Conservation (phyloP, 2,113 vertebrate species). For the Caranx ignobilis region DNA sequence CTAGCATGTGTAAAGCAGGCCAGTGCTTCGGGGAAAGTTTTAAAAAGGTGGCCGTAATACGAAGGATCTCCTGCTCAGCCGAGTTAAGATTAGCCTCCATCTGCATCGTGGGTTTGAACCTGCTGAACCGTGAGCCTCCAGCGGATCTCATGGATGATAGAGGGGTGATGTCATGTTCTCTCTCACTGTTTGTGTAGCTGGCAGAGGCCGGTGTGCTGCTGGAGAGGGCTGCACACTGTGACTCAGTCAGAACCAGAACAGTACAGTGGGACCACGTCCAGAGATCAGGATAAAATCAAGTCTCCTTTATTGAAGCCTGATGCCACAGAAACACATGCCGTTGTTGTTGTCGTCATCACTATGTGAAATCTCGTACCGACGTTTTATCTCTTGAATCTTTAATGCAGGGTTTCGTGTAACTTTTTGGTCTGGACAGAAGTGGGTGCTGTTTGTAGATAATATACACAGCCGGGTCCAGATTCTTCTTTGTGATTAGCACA, state of each 20-base stretch:
- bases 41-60: slow-evolving; percentile 26
- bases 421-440: slow-evolving; percentile 43
- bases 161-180: slow-evolving; percentile 82
- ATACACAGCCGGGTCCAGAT: slow-evolving; percentile 42
- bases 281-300: slow-evolving; percentile 36
- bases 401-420: slow-evolving; percentile 25
- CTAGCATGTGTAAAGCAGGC: slow-evolving; percentile 59
- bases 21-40: slow-evolving; percentile 13
- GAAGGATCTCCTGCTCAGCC: slow-evolving; percentile 43
- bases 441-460: slow-evolving; percentile 63
- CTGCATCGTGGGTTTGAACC: slow-evolving; percentile 69
- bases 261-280: slow-evolving; percentile 50
- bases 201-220: slow-evolving; percentile 61
- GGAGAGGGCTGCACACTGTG: slow-evolving; percentile 53
- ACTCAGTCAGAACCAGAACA: slow-evolving; percentile 57
- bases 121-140: slow-evolving; percentile 76
- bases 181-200: slow-evolving; percentile 79
- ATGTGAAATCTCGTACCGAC: slow-evolving; percentile 45
- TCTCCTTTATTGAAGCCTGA: slow-evolving; percentile 16
- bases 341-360: background rate
- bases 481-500: slow-evolving; percentile 47
- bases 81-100: slow-evolving; percentile 56
- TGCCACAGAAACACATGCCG: slow-evolving; percentile 6
- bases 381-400: slow-evolving; percentile 33
- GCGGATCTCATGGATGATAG: slow-evolving; percentile 75